These are phyloP conservation scores for Argynnis bischoffii DNA, from an alignment of 2,888 invertebrate species.

Conservation along the genomic window DNA sequence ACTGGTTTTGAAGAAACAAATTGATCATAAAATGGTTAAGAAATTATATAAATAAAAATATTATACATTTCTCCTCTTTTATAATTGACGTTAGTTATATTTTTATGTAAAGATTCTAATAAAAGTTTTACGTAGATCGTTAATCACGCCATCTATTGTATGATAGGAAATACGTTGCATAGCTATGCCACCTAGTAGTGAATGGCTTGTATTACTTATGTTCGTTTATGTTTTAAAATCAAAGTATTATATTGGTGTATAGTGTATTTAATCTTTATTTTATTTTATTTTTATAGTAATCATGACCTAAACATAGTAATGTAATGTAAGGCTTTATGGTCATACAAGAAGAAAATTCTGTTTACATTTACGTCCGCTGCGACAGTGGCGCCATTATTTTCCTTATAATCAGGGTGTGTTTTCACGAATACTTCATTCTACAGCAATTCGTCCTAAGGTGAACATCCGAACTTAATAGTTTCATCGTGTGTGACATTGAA, in stretches of 20 bases:
- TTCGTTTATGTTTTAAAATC: neutral
- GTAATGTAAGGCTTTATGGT: neutral
- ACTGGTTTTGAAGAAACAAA: no score
- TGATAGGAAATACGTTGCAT: constrained; percentile 43
- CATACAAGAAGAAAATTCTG: constrained; percentile 31
- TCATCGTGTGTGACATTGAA: constrained; percentile 70
- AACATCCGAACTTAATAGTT: constrained; percentile 67
- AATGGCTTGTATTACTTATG: constrained; percentile 38
- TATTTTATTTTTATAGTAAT: neutral
- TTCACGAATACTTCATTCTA: constrained; percentile 79
- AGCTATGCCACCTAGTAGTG: constrained; percentile 43
- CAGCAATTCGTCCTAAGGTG: constrained; percentile 76
- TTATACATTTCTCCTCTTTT: no score
- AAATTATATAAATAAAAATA: no score
- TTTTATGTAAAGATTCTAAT: neutral
- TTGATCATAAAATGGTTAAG: no score
- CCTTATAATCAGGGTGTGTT: constrained; percentile 79
- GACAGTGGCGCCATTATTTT: constrained; percentile 77
- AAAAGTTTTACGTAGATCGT: neutral
- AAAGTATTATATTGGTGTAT: neutral
- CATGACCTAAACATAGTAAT: neutral
- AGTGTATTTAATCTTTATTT: neutral
- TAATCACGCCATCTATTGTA: constrained; percentile 50
- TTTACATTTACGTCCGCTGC: constrained; percentile 55
- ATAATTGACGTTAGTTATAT: no score